Conservation (phyloP, 2,888 invertebrate genomes). For the Cactoblastis cactorum region DNA sequence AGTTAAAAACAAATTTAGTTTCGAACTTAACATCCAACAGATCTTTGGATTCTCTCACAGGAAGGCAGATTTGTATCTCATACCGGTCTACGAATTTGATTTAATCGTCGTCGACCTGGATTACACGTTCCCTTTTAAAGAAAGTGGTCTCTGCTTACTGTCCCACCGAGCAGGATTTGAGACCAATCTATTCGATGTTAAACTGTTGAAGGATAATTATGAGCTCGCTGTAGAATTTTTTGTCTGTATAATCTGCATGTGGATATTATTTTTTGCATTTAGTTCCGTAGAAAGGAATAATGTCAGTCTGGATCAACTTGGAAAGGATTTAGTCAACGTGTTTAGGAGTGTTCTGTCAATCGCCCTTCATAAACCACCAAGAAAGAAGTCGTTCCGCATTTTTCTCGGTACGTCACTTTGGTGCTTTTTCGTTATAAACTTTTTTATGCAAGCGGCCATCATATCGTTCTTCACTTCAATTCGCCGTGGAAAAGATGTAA, state of each 20-base stretch:
- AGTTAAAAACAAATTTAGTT: conserved; percentile 47
- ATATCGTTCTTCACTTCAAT: conserved; percentile 63
- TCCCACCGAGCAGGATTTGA: conserved; percentile 58
- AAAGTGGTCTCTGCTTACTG: conserved; percentile 62
- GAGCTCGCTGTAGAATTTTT: conserved; percentile 32
- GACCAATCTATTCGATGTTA: conserved; percentile 51
- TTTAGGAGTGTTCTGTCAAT: conserved; percentile 50
- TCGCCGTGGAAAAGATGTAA: conserved; percentile 62
- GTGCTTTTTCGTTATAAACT: conserved; percentile 65
- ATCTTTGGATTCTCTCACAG: conserved; percentile 50
- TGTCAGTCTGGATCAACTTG: conserved; percentile 49
- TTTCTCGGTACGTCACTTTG: conserved; percentile 56
- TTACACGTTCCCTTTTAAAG: conserved; percentile 48
- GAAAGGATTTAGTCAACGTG: conserved; percentile 61
- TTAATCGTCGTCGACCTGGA: conserved; percentile 54
- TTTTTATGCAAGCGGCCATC: conserved; percentile 62
- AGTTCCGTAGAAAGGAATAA: conserved; percentile 37
- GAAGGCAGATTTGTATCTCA: conserved; percentile 52
- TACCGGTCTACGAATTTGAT: conserved; percentile 62
- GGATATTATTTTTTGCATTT: conserved; percentile 53
- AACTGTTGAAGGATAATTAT: conserved; percentile 37
- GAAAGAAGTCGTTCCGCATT: conserved; percentile 47
- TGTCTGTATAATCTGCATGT: conserved; percentile 50
- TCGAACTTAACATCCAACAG: conserved; percentile 46
- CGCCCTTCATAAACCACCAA: conserved; percentile 50